Evolutionary conservation across 35 echinoderm and acorn worm species (phyloP).

Genomic region (Chiridota heheva): DNA sequence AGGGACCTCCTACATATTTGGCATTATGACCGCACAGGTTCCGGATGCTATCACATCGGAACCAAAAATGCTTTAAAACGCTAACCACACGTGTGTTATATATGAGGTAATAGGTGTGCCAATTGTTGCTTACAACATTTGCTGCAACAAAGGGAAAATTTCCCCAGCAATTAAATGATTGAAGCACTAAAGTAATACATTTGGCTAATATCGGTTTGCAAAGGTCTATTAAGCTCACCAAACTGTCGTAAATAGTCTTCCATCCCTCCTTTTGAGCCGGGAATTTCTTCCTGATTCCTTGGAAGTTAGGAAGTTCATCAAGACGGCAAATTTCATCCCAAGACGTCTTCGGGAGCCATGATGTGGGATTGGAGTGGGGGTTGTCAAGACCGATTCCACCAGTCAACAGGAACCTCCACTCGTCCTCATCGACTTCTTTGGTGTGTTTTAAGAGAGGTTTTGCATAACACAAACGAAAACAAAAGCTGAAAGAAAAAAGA

Average conservation of each 20-base stretch:
- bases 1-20: no score
- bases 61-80: no score
- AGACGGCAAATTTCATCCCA: slow-evolving; percentile 97
- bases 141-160: no score
- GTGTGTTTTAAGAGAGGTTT: slow-evolving; percentile 91
- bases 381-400: slow-evolving; percentile 97
- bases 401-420: slow-evolving; percentile 97
- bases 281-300: slow-evolving; percentile 94
- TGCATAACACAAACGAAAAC: slow-evolving; percentile 92
- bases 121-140: no score
- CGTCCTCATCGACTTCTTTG: slow-evolving; percentile 84
- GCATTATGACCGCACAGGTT: no score
- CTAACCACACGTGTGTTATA: no score
- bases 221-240: no score
- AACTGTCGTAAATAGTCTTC: slow-evolving; percentile 90
- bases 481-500: slow-evolving; percentile 65
- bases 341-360: slow-evolving; percentile 86
- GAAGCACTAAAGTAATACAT: no score
- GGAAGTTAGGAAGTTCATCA: slow-evolving; percentile 83
- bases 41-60: no score
- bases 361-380: slow-evolving; percentile 97
- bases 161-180: no score
- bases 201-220: no score
- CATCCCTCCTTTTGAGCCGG: slow-evolving; percentile 97
- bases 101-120: no score